These are phyloP conservation scores for Cordilura impudica DNA, from an alignment of 2,888 invertebrate species.

Conservation along the genomic window DNA sequence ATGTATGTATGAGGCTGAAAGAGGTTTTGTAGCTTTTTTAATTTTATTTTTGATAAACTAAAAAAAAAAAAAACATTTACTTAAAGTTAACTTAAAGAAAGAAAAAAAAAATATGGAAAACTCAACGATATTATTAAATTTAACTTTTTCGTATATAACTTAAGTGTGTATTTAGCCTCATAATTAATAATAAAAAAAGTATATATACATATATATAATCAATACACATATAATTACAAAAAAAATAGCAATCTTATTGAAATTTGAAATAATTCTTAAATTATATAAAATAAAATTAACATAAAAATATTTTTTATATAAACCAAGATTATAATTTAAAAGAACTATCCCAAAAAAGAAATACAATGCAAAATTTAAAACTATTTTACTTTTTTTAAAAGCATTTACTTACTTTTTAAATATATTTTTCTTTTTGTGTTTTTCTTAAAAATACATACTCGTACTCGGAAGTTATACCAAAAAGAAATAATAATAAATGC, in stretches of 20 bases:
- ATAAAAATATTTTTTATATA: conserved; percentile 34
- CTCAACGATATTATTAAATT: conserved; percentile 48
- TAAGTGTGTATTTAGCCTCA: conserved; percentile 28
- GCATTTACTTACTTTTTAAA: conserved; percentile 45
- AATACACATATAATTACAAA: conserved; percentile 29
- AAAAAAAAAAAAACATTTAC: conserved; percentile 15
- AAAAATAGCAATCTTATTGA: conserved; percentile 1
- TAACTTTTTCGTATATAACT: conserved; percentile 26
- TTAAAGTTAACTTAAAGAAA: conserved; percentile 35
- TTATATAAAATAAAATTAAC: neutral
- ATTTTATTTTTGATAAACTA: conserved; percentile 48
- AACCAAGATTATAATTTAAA: conserved; percentile 4
- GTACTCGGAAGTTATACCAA: conserved; percentile 11
- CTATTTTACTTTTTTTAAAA: conserved; percentile 49
- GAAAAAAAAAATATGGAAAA: conserved; percentile 7
- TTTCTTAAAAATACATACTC: conserved; percentile 23
- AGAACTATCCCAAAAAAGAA: conserved; percentile 21
- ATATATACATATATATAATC: conserved; percentile 48
- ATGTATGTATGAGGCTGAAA: conserved; percentile 61
- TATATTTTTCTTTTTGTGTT: conserved; percentile 25
- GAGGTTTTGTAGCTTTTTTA: conserved; percentile 58
- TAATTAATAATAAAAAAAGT: conserved; percentile 48
- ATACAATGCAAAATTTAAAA: conserved; percentile 29
- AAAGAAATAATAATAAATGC: conserved; percentile 42
- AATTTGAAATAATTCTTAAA: conserved; percentile 19